These are phyloP conservation scores for Silurus lanzhouensis DNA, from an alignment of 2,797 vertebrate genomes.

Conservation along the genomic window DNA sequence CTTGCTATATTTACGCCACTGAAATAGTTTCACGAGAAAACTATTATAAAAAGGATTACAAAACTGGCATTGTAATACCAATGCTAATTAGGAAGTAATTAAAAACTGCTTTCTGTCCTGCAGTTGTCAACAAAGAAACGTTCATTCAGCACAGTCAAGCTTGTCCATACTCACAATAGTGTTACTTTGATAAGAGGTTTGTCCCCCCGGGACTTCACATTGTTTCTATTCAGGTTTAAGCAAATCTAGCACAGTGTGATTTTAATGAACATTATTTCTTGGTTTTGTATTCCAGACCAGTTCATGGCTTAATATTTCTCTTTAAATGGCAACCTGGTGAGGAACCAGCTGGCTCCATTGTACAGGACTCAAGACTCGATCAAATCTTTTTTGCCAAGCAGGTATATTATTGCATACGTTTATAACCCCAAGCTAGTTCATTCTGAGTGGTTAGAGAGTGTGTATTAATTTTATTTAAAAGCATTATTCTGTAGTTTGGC, in stretches of 20 bases:
- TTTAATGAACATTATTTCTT: background rate
- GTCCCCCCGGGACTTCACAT: background rate
- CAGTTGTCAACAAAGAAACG: background rate
- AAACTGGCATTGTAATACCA: background rate
- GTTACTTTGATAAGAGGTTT: background rate
- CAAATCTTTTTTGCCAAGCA: slow-evolving; percentile 99
- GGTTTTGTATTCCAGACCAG: slow-evolving; percentile 81
- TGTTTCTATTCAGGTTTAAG: background rate
- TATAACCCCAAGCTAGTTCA: background rate
- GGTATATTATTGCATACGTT: slow-evolving; percentile 68
- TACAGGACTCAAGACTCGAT: slow-evolving; percentile 95
- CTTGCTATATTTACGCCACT: too few species aligned
- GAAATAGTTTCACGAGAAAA: background rate
- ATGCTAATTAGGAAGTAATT: background rate
- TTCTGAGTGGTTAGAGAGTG: background rate
- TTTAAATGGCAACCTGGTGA: slow-evolving; percentile 99
- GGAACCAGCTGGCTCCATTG: slow-evolving; percentile 94
- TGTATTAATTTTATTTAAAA: background rate
- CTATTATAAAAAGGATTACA: background rate
- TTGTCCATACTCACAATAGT: background rate
- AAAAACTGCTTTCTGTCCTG: background rate
- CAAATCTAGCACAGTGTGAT: background rate
- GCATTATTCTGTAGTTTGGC: background rate
- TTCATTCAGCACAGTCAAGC: background rate
- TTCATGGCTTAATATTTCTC: slow-evolving; percentile 96